Conservation (phyloP, 2,888 invertebrate genomes). For the Cremastinae sp. region DNA sequence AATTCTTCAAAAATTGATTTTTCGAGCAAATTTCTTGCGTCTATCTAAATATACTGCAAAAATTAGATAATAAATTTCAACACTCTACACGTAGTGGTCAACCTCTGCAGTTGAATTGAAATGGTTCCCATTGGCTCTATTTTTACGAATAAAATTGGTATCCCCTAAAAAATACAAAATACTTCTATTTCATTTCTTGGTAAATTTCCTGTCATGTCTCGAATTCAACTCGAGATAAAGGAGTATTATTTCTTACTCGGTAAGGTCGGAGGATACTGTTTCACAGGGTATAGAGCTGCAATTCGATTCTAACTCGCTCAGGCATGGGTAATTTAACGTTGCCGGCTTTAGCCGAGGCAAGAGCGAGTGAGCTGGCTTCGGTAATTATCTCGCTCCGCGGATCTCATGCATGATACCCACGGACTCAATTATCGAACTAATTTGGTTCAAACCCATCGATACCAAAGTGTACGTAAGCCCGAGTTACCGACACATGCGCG, state of each 20-base stretch:
- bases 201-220: background rate
- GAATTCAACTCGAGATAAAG: background rate
- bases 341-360: conserved; percentile 38
- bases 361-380: conserved; percentile 9
- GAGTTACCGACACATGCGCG: too few species aligned
- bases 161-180: too few species aligned
- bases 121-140: too few species aligned
- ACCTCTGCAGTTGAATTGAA: too few species aligned
- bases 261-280: background rate
- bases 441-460: conserved; percentile 32
- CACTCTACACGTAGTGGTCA: too few species aligned
- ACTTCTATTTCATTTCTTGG: background rate
- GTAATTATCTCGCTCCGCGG: conserved; percentile 42
- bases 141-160: too few species aligned
- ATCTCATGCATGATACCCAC: conserved; percentile 49
- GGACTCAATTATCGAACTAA: conserved; percentile 55
- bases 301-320: conserved; percentile 27
- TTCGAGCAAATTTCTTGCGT: conserved; percentile 7
- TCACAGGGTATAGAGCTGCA: conserved; percentile 5
- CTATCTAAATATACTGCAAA: conserved; percentile 17
- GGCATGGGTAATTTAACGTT: conserved; percentile 40
- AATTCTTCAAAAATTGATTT: conserved; percentile 33
- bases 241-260: conserved; percentile 22
- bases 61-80: background rate
- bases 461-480: background rate